phyloP scores from a whole-genome alignment of 2,113 vertebrate genomes.

The Lasiurus cinereus region DNA sequence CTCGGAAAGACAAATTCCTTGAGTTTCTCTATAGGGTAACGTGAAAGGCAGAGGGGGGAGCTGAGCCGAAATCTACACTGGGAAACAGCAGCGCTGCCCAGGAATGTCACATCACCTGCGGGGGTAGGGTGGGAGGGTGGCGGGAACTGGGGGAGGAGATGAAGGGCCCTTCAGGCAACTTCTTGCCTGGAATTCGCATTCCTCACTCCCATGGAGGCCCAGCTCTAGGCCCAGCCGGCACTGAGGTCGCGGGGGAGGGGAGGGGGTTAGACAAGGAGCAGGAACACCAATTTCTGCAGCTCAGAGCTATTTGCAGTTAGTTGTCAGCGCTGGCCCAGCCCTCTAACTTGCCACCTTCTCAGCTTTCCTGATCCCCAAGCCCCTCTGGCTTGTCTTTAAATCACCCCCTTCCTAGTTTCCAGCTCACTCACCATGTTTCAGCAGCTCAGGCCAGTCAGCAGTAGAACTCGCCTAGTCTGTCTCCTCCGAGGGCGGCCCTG shows the following conservation, averaged over 20 bases:
- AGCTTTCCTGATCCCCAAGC: background rate
- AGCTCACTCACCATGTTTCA: constrained; percentile 76
- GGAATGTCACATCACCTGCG: constrained; percentile 3
- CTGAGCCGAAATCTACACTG: background rate
- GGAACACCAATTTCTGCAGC: background rate
- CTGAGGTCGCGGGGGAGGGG: background rate
- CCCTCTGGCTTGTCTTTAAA: background rate
- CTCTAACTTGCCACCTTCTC: background rate
- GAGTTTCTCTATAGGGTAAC: background rate
- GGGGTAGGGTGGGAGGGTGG: background rate
- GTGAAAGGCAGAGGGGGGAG: background rate
- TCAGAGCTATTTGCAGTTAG: background rate
- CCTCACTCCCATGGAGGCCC: background rate
- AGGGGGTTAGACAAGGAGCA: background rate
- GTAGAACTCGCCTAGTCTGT: background rate
- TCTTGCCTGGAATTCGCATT: background rate
- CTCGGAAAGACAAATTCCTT: background rate
- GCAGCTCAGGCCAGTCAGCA: constrained; percentile 32
- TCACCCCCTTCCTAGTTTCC: background rate
- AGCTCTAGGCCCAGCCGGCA: background rate
- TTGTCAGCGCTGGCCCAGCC: constrained; percentile 44
- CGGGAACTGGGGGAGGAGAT: background rate
- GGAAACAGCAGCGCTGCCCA: background rate
- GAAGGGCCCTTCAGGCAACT: background rate
- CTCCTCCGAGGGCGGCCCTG: constrained; percentile 54